Conservation (phyloP, 2,113 vertebrate species). For the Pygoscelis adeliae region DNA sequence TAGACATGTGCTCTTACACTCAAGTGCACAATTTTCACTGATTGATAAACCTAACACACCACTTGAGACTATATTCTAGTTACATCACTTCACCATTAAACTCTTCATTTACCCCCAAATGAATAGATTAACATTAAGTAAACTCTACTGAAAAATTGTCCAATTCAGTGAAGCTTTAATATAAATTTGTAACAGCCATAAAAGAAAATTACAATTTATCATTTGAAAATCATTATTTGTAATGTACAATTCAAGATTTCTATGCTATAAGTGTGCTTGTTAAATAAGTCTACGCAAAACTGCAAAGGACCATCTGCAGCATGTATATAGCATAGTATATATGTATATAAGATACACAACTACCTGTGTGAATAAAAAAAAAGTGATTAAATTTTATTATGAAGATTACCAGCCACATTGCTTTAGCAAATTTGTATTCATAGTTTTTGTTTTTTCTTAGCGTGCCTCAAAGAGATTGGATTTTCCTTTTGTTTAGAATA, state of each 20-base stretch:
- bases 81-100: slow-evolving; percentile 55
- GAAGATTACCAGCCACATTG: background rate
- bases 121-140: slow-evolving; percentile 66
- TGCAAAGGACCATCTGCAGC: background rate
- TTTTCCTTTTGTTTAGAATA: background rate
- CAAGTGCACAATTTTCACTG: slow-evolving; percentile 70
- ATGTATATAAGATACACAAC: background rate
- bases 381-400: background rate
- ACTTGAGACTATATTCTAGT: slow-evolving; percentile 64
- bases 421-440: background rate
- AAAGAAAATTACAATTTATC: slow-evolving; percentile 47
- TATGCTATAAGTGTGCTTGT: background rate
- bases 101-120: slow-evolving; percentile 63
- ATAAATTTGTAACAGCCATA: slow-evolving; percentile 44
- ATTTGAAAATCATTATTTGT: slow-evolving; percentile 38
- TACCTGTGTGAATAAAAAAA: background rate
- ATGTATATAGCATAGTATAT: background rate
- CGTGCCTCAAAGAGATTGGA: background rate
- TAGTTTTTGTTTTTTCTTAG: background rate
- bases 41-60: slow-evolving; percentile 69
- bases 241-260: background rate
- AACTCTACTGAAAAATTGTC: slow-evolving; percentile 40
- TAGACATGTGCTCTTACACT: slow-evolving; percentile 47
- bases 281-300: background rate
- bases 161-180: slow-evolving; percentile 41